These are phyloP conservation scores for Monoplex corrugatus DNA, from an alignment of 2,888 invertebrate genomes.

Conservation along the genomic window DNA sequence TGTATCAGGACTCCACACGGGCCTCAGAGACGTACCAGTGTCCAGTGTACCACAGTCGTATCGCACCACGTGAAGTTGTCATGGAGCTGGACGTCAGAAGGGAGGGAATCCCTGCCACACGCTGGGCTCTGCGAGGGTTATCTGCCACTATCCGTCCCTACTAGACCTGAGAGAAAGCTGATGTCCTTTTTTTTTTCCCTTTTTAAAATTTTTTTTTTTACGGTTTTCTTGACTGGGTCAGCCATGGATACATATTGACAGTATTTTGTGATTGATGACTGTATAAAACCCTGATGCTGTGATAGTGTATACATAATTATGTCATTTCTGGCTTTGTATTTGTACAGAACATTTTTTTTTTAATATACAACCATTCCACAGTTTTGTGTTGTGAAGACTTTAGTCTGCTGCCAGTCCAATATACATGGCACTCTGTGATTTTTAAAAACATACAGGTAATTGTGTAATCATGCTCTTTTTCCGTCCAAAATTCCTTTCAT, in stretches of 20 bases:
- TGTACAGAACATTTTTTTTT: not conserved
- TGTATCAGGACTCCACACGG: slow-evolving; percentile 72
- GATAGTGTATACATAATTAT: not conserved
- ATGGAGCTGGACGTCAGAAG: slow-evolving; percentile 79
- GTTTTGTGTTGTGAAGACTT: too few species aligned
- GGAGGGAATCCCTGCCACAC: slow-evolving; percentile 75
- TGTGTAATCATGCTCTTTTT: too few species aligned
- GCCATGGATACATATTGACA: not conserved
- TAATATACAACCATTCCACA: too few species aligned
- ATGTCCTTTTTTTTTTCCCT: not conserved
- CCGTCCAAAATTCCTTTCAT: too few species aligned
- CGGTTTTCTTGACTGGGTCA: not conserved
- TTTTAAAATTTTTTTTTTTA: not conserved
- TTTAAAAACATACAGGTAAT: too few species aligned
- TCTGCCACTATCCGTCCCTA: slow-evolving; percentile 80
- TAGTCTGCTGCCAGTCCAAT: too few species aligned
- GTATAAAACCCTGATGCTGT: too few species aligned
- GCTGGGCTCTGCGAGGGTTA: slow-evolving; percentile 80
- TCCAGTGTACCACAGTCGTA: slow-evolving; percentile 79
- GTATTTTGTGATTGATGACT: not conserved
- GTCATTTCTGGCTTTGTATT: not conserved
- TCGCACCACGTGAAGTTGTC: slow-evolving; percentile 72
- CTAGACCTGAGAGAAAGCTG: slow-evolving; percentile 50
- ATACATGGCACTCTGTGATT: too few species aligned
- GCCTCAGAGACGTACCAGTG: slow-evolving; percentile 78